Conservation (phyloP, 30 jellyfish, hydroid and myxozoan species). For the Phacellophora camtschatica region DNA sequence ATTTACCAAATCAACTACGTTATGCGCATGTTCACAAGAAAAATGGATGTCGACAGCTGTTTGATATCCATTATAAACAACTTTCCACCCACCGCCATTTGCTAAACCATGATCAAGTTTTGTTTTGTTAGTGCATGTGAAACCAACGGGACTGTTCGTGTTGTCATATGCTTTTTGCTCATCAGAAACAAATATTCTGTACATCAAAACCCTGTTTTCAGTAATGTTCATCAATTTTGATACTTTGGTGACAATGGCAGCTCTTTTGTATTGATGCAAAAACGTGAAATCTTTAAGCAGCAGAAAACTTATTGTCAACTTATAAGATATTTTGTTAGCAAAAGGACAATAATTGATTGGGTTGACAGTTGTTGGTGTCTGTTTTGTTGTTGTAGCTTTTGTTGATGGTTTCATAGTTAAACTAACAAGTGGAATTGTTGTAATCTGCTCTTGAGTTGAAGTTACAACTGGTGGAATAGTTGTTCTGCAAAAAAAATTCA, state of each 20-base stretch:
- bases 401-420: not conserved
- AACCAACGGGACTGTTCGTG: conserved; percentile 27
- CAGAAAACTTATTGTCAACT: conserved; percentile 34
- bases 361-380: not conserved
- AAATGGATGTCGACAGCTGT: conserved; percentile 31
- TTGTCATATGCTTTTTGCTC: conserved; percentile 12
- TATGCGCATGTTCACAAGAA: conserved; percentile 31
- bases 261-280: conserved; percentile 11
- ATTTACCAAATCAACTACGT: conserved; percentile 8
- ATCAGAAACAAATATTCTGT: conserved; percentile 4
- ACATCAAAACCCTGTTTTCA: not conserved
- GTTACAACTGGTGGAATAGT: no score
- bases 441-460: not conserved
- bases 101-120: conserved; percentile 54
- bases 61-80: conserved; percentile 39
- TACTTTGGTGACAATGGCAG: conserved; percentile 10
- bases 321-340: not conserved
- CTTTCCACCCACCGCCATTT: conserved; percentile 43
- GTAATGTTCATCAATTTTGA: conserved; percentile 27
- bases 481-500: no score
- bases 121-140: conserved; percentile 16
- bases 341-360: conserved; percentile 19
- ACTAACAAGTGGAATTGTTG: not conserved
- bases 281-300: conserved; percentile 20
- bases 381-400: not conserved